phyloP scores from a whole-genome alignment of 2,113 vertebrate genomes.

The Gallinago jamesoni region DNA sequence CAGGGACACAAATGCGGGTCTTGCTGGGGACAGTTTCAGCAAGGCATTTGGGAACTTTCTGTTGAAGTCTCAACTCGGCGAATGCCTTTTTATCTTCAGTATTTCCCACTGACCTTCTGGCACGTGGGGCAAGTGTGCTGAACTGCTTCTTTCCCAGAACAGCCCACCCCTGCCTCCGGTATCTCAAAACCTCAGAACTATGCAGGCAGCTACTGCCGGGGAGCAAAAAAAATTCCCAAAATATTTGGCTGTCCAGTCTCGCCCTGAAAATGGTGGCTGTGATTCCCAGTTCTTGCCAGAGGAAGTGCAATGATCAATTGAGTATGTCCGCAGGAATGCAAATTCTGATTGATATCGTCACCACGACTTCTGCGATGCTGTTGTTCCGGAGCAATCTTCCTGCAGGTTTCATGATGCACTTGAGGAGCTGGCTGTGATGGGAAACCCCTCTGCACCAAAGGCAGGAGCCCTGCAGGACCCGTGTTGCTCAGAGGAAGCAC shows the following conservation, averaged over 20 bases:
- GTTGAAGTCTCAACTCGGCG: neutral
- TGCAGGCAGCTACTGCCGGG: neutral
- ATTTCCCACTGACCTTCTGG: neutral
- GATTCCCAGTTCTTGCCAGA: neutral
- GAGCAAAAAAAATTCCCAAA: neutral
- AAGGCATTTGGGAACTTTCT: neutral
- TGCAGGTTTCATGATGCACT: neutral
- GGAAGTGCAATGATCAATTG: neutral
- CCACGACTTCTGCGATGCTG: fast-evolving
- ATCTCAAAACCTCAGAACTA: neutral
- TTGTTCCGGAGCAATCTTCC: neutral
- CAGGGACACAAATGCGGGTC: neutral
- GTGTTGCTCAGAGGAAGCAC: neutral
- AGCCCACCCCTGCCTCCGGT: neutral
- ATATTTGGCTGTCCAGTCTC: neutral
- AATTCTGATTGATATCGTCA: neutral
- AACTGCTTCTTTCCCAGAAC: neutral
- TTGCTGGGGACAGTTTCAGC: neutral
- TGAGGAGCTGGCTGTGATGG: neutral
- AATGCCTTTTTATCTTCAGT: neutral
- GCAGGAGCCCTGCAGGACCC: neutral
- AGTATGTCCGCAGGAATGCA: neutral
- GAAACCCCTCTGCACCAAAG: neutral
- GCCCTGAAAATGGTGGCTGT: neutral
- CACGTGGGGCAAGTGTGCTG: neutral